These are phyloP conservation scores for Taurulus bubalis DNA, from an alignment of 2,113 vertebrate genomes.

Conservation along the genomic window DNA sequence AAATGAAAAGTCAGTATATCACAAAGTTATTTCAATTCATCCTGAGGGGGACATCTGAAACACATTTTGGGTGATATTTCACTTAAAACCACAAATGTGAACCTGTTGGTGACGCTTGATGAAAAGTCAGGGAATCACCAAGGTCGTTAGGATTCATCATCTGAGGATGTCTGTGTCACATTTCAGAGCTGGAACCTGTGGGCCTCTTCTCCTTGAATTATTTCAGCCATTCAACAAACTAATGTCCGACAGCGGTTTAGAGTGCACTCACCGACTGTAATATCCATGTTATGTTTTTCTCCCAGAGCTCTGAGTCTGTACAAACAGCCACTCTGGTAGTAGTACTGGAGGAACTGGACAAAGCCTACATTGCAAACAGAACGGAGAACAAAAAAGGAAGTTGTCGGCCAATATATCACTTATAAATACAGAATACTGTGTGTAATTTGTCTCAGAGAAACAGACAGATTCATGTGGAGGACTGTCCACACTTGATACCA, in stretches of 20 bases:
- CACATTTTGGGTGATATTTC: background rate
- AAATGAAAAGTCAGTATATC: background rate
- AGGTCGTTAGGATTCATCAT: background rate
- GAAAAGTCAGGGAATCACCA: background rate
- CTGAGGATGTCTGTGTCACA: background rate
- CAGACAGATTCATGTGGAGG: background rate
- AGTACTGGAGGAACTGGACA: constrained; percentile 98
- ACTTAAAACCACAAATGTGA: background rate
- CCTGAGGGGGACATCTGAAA: too few species aligned
- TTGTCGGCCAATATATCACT: background rate
- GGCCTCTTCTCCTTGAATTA: background rate
- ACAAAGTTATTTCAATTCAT: background rate
- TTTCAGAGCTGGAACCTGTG: too few species aligned
- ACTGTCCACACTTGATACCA: background rate
- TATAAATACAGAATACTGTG: background rate
- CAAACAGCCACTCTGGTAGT: constrained; percentile 96
- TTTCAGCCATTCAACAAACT: background rate
- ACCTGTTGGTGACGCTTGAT: too few species aligned
- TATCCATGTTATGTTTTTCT: constrained; percentile 96
- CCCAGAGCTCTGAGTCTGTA: constrained; percentile 94
- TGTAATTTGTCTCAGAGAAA: background rate
- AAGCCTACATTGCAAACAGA: constrained; percentile 84
- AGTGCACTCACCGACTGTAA: constrained; percentile 89
- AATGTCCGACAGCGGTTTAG: background rate
- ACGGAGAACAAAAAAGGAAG: background rate